Evolutionary conservation across 2,113 vertebrate genomes (phyloP), one percentile per base, ranked within the genome.

Genomic region (Laticauda colubrina): DNA sequence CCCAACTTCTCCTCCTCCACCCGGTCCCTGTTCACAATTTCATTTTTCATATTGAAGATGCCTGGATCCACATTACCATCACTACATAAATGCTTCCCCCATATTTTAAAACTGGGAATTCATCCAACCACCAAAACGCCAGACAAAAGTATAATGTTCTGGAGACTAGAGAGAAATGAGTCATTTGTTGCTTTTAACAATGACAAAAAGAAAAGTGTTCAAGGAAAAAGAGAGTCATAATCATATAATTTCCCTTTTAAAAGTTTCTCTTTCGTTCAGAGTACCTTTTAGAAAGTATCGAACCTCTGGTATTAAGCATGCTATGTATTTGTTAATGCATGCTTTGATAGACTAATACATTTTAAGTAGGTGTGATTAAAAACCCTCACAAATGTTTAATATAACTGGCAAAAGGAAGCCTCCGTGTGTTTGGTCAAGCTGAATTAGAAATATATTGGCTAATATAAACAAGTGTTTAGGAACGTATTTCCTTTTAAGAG

Each of bases 81-180:
- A 57, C 57, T 89, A 64, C 88, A 56, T 88, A 91, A 93, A 91
- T 85, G 51, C 8, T 87, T 91, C 87, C 90, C 90, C 4, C 26
- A 85, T 26, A 91, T 55, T 69, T 59, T 43, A 88, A 93, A 59
- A 85, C 89, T 64, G 87, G 54, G 55, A 93, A 59, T 39, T 21
- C 51, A 89, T 91, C 54, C 64, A 91, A n/a, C 26, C 29, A 29
- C 53, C 64, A 53, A 53, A 89, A 89, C 39, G 29, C 54, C 59
- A 91, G 87, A 91, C 64, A 91, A 53, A 55, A 93, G 53, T 85
- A 85, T 85, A 45, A 10, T 51, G 26, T n/a, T 89, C 54, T 91
- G 14, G 4, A 34, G 55, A 39, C 6, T 8, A 26, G 23, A 54
- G 45, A 51, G 34, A n/a, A 85, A 39, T 57, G 90, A 88, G n/a